phyloP scores from a whole-genome alignment of 2,797 vertebrate genomes.

The Thunnus albacares region DNA sequence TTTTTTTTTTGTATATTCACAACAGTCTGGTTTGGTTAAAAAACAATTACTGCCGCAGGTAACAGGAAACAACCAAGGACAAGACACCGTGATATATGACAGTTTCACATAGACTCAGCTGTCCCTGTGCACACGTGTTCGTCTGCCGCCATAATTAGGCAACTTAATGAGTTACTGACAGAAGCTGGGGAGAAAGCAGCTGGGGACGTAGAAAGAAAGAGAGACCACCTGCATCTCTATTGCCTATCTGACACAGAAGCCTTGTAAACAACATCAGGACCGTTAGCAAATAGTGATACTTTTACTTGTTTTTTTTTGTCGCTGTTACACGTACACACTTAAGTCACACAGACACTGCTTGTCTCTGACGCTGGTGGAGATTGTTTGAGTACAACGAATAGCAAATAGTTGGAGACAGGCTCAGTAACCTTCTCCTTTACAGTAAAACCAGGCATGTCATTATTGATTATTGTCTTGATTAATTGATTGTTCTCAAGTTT shows the following conservation, averaged over 20 bases:
- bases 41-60: background rate
- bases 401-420: background rate
- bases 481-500: too few relatives aligned
- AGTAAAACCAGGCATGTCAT: background rate
- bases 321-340: background rate
- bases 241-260: conserved; percentile 7
- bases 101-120: conserved; percentile 17
- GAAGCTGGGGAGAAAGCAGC: conserved; percentile 46
- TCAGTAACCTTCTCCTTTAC: background rate
- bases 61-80: conserved; percentile 3
- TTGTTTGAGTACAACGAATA: too few relatives aligned
- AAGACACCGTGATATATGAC: background rate
- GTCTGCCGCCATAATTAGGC: conserved; percentile 48
- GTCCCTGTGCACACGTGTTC: conserved; percentile 28
- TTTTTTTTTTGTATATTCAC: background rate
- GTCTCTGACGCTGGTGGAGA: background rate
- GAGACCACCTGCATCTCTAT: conserved; percentile 34
- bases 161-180: conserved; percentile 57
- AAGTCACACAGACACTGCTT: background rate
- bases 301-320: background rate
- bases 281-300: background rate
- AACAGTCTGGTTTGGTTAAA: background rate
- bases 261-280: conserved; percentile 23
- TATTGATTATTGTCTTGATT: too few relatives aligned
- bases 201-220: conserved; percentile 1